Percentiles rank a stretch among this genome's conserved stretches.
These are phyloP conservation scores for Andrena camellia DNA, from an alignment of 2,888 invertebrate genomes.

Conservation along the genomic window DNA sequence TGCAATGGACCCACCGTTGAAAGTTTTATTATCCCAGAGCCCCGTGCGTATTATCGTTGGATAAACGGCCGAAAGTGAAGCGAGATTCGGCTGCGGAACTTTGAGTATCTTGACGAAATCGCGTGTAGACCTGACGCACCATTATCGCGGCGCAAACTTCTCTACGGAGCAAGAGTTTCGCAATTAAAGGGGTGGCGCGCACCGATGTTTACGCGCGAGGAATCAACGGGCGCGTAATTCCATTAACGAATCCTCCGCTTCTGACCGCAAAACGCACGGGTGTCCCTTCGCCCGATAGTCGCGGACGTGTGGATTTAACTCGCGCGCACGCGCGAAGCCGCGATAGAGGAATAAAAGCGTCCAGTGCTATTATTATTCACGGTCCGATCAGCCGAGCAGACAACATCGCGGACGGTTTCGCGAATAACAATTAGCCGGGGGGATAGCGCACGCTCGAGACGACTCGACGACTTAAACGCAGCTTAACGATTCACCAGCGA, in stretches of 20 bases:
- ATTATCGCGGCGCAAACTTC: not conserved
- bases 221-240: slow-evolving; percentile 63
- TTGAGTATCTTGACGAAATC: not conserved
- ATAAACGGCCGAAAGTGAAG: not conserved
- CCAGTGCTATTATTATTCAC: slow-evolving; percentile 66
- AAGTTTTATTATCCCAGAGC: slow-evolving; percentile 32
- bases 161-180: not conserved
- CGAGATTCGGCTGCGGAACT: not conserved
- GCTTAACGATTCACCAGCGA: slow-evolving; percentile 61
- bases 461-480: slow-evolving; percentile 53
- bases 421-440: slow-evolving; percentile 66
- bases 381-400: slow-evolving; percentile 59
- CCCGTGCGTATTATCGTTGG: not conserved
- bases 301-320: not conserved
- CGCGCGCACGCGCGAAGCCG: not conserved
- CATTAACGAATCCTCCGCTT: slow-evolving; percentile 48
- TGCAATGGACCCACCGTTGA: slow-evolving; percentile 14
- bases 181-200: not conserved
- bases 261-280: not conserved
- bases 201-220: slow-evolving; percentile 28
- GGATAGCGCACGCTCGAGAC: slow-evolving; percentile 34
- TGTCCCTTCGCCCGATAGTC: not conserved
- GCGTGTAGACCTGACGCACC: not conserved
- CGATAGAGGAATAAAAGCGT: slow-evolving; percentile 14
- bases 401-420: slow-evolving; percentile 62